phyloP scores from a whole-genome alignment of 1,140 invertebrate genomes.

The Pseudomyrmex flavicornis region DNA sequence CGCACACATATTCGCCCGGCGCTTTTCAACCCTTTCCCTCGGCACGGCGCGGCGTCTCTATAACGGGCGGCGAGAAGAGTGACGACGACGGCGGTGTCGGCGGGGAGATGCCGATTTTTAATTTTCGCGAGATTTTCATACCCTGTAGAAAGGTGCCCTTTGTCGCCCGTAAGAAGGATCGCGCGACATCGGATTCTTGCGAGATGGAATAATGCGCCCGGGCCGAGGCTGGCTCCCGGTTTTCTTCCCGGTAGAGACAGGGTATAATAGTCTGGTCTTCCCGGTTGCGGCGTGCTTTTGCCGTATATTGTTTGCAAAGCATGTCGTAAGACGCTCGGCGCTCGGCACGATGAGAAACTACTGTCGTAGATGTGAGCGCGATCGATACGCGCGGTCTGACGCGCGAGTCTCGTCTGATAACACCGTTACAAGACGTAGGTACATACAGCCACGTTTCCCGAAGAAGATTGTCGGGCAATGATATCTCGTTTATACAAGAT shows the following conservation, averaged over 20 bases:
- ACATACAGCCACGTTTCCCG: not conserved
- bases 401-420: conserved; percentile 40
- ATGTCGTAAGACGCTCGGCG: conserved; percentile 49
- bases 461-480: conserved; percentile 1
- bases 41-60: not conserved
- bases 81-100: not conserved
- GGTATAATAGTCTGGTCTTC: conserved; percentile 40
- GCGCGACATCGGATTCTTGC: conserved; percentile 38
- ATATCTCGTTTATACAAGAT: conserved; percentile 2
- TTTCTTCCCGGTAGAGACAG: conserved; percentile 37
- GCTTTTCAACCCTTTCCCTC: conserved; percentile 66
- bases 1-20: conserved; percentile 55
- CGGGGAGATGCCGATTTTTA: conserved; percentile 63
- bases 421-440: conserved; percentile 18
- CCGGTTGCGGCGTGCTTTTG: conserved; percentile 45
- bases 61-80: no score
- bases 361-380: conserved; percentile 34
- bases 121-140: conserved; percentile 68
- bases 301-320: conserved; percentile 57
- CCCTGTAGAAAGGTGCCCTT: conserved; percentile 25
- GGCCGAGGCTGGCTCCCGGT: not conserved
- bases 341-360: conserved; percentile 49
- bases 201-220: conserved; percentile 34
- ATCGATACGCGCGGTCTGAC: conserved; percentile 55
- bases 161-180: conserved; percentile 49